phyloP scores from a whole-genome alignment of 2,888 invertebrate species.

The Clepsis dumicolana region DNA sequence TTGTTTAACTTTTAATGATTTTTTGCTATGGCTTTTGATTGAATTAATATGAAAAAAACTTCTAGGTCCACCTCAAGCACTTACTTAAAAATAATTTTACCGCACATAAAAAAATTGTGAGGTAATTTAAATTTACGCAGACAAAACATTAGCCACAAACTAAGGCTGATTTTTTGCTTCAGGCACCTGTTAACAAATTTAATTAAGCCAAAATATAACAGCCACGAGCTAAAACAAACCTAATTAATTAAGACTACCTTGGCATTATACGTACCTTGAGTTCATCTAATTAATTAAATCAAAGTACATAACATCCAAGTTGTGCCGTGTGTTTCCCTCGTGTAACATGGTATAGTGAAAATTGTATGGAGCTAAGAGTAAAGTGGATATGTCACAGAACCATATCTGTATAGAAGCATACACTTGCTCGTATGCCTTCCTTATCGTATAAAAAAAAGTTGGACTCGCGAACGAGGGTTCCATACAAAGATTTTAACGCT shows the following conservation, averaged over 20 bases:
- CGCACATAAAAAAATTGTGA: neutral
- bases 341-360: neutral
- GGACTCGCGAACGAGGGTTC: too few species aligned
- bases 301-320: slow-evolving; percentile 17
- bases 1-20: too few species aligned
- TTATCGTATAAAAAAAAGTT: too few species aligned
- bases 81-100: neutral
- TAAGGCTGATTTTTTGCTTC: neutral
- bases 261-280: slow-evolving; percentile 24
- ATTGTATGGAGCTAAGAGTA: slow-evolving; percentile 16
- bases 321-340: slow-evolving; percentile 4
- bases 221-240: slow-evolving; percentile 21
- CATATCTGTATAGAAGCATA: too few species aligned
- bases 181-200: slow-evolving; percentile 11
- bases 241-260: slow-evolving; percentile 23
- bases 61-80: neutral
- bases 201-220: slow-evolving; percentile 8
- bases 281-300: slow-evolving; percentile 26
- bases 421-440: too few species aligned
- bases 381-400: slow-evolving; percentile 14
- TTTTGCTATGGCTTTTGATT: too few species aligned
- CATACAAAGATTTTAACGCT: too few species aligned
- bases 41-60: too few species aligned
- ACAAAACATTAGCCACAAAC: neutral
- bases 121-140: neutral